Evolutionary conservation across 2,113 vertebrate species (phyloP), one percentile per base, ranked within the genome.

Genomic region (Gila orcuttii): DNA sequence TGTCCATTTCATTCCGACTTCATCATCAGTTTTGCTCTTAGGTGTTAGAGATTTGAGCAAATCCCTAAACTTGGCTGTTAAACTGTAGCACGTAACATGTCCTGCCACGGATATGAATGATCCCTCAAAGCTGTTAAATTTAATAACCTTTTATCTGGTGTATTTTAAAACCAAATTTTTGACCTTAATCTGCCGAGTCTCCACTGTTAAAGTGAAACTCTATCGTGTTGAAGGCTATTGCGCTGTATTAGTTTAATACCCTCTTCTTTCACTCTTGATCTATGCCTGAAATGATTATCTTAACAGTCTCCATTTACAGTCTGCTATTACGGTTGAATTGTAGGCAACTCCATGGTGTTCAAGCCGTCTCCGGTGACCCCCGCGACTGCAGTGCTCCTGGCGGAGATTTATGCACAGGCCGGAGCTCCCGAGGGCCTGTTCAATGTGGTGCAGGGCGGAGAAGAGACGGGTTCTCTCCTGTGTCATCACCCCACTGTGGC

Each of bases 311-410:
- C 21, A 11, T 62, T 42, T 25, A n/a, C 36, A 42, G 12, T 36
- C 25, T 68, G 19, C 15, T 19, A 23, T 50, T 33, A 23, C 11
- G 6, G 28, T 68, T 50, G 1, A 31, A 23, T 42, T 0, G 31
- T 89, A 99, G 98, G 98, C 7, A 99, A 99, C n/a, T 95, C 97
- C 2, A 97, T 99, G 97, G 90, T 99, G 90, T 99, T 96, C 89
- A 99, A 99, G 89, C 98, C 98, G 0, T 99, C 98, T 4, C 97
- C 97, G 0, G 94, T 99, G 93, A 98, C 98, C 0, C 98, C 98
- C 0, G 42, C 97, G 76, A 97, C 97, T 0, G 95, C 91, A 0
- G 93, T 97, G 91, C 91, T 96, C 90, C 90, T 99, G 93, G 98
- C 97, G 25, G 98, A 99, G 91, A 94, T 98, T 93, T 98, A 97